Evolutionary conservation across 2,113 vertebrate species (phyloP), one percentile per base, ranked within the genome.

Genomic region (Grus americana): DNA sequence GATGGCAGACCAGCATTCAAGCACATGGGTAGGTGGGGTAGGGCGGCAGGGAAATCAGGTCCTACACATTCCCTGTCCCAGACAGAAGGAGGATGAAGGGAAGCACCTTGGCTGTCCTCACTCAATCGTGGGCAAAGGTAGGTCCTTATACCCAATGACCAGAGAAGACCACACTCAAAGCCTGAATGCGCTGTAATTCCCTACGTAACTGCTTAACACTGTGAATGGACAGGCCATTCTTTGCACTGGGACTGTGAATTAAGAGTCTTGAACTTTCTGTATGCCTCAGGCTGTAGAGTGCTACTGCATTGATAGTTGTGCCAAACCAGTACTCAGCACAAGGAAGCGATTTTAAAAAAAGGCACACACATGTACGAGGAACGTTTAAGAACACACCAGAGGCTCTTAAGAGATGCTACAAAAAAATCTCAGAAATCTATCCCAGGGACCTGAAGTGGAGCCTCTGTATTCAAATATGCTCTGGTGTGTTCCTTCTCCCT

Each of bases 361-460:
- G 42, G 17, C 42, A 18, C 10, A 30, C 1, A 0, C 0, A 0
- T 46, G 17, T 50, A 36, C 40, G 75, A 29, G 26, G 19, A 61
- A 6, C 61, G 9, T 27, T 88, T 73, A 90, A 70, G 32, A 85
- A 50, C 5, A 42, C 16, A 70, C 10, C 50, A 52, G 40, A 57
- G 18, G 38, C 6, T 85, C 32, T 59, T 46, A 38, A 38, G 38
- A 38, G 38, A 55, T 34, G 32, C 20, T 67, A 42, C 12, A 23
- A 70, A 58, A 36, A n/a, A 15, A 38, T 17, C 44, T 72, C 49
- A 40, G 27, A 44, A 81, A 63, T 2, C 10, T n/a, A 36, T 7
- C 6, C 12, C 14, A 55, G 49, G 27, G 59, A 63, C 8, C 9
- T 65, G 24, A 93, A 81, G 24, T 34, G 24, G 10, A 47, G 55